Percentiles rank a stretch among this genome's conserved stretches.
Conservation (phyloP, 2,888 invertebrate genomes). For the Hydriomena furcata region DNA sequence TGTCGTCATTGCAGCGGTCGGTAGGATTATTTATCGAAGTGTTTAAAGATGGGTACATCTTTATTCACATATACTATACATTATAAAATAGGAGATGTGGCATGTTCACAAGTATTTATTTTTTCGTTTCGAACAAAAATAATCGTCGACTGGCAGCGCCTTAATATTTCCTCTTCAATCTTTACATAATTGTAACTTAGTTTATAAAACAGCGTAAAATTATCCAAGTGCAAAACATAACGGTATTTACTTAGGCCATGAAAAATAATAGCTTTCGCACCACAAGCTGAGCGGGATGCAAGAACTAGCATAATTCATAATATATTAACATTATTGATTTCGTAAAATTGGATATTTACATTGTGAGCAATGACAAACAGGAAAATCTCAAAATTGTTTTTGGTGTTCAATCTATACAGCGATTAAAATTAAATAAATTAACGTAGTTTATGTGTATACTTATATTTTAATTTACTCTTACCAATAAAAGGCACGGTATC, state of each 20-base stretch:
- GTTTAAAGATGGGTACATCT: too few relatives aligned
- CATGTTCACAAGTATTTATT: too few relatives aligned
- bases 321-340: constrained; percentile 6
- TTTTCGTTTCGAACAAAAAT: too few relatives aligned
- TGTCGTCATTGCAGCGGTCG: too few relatives aligned
- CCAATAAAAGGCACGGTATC: constrained; percentile 21
- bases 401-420: neutral
- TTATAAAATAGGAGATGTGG: too few relatives aligned
- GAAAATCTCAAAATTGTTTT: neutral
- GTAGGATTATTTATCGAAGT: too few relatives aligned
- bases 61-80: too few relatives aligned
- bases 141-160: too few relatives aligned
- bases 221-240: constrained; percentile 5
- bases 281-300: neutral
- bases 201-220: constrained; percentile 5
- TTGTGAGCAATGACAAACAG: neutral
- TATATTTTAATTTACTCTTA: constrained; percentile 11
- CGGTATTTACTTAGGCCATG: constrained; percentile 2
- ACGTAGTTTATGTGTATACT: neutral
- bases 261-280: neutral
- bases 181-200: neutral
- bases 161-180: too few relatives aligned
- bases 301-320: neutral
- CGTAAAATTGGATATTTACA: constrained; percentile 12
- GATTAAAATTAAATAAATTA: neutral